These are phyloP conservation scores for rat (Rattus norvegicus) DNA, from an alignment of 2,113 vertebrate species.

Conservation along the genomic window GRCr8 NC_086020.1:199831501-199832000, in stretches of 20 bases:
- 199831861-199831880: neutral
- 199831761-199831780: neutral
- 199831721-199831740: neutral
- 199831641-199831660: neutral
- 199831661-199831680: neutral
- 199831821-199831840: neutral
- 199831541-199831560: neutral
- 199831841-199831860: neutral
- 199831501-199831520: neutral
- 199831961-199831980: neutral
- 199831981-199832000: neutral
- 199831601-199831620: neutral
- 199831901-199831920: neutral
- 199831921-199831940: neutral
- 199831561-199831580: neutral
- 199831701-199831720: neutral
- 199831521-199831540: neutral
- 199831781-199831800: neutral
- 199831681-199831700: neutral
- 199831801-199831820: conserved; percentile 7
- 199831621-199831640: neutral
- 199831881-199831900: neutral
- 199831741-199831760: conserved; percentile 15
- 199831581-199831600: neutral
- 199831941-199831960: neutral